phyloP scores from a whole-genome alignment of 2,797 vertebrate species.

The Pelodytes ibericus region DNA sequence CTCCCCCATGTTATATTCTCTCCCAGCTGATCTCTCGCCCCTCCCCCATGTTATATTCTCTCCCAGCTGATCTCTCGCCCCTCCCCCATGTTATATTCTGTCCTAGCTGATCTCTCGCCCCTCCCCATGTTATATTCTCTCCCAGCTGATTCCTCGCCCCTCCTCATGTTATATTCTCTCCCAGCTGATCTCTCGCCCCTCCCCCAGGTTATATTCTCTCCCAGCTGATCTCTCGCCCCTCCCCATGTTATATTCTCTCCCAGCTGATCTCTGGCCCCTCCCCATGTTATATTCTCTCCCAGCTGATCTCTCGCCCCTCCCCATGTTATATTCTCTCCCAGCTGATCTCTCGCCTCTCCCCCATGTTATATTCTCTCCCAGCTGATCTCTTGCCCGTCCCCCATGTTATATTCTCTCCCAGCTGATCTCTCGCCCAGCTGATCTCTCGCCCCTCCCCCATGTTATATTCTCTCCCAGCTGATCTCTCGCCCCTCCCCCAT shows the following conservation, averaged over 20 bases:
- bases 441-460: neutral
- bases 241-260: neutral
- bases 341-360: neutral
- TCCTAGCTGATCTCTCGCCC: neutral
- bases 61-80: neutral
- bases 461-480: neutral
- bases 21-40: neutral
- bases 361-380: neutral
- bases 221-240: neutral
- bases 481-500: too few relatives aligned
- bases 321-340: neutral
- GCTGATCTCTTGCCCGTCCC: neutral
- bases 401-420: too few relatives aligned
- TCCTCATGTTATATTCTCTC: neutral
- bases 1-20: neutral
- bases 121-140: neutral
- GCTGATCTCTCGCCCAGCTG: too few relatives aligned
- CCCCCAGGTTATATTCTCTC: neutral
- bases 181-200: neutral
- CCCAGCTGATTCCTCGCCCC: neutral
- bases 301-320: neutral
- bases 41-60: neutral
- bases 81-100: too few relatives aligned
- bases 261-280: neutral
- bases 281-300: too few relatives aligned